Conservation (phyloP, 1,140 invertebrate species). For the Dryas iulia region DNA sequence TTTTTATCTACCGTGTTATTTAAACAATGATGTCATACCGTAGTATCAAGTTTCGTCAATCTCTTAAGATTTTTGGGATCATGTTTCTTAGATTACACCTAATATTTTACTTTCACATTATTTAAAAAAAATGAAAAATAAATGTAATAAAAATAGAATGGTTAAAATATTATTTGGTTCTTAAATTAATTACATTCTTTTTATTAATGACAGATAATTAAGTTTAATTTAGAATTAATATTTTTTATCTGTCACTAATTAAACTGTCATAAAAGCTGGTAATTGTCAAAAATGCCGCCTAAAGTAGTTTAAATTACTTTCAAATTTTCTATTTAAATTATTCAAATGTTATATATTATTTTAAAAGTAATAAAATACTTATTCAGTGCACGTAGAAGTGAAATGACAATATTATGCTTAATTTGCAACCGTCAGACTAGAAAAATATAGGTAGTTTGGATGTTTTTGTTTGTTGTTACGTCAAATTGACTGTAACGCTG, state of each 20-base stretch:
- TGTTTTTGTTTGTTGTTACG: constrained; percentile 5
- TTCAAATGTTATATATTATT: not conserved
- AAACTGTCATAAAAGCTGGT: too few relatives aligned
- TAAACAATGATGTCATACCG: not conserved
- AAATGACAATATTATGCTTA: not conserved
- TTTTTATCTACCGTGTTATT: not conserved
- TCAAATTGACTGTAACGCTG: constrained; percentile 8
- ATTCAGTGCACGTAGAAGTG: not conserved
- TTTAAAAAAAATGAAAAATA: not conserved
- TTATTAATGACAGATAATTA: too few relatives aligned
- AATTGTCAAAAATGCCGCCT: not conserved
- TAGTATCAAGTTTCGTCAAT: not conserved
- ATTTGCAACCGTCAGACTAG: constrained; percentile 12
- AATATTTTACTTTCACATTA: not conserved
- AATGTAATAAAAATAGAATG: not conserved
- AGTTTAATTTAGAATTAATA: too few relatives aligned
- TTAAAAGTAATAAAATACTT: not conserved
- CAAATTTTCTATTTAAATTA: too few relatives aligned
- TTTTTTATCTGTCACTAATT: not conserved
- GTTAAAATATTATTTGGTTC: not conserved
- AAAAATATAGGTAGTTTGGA: constrained; percentile 5
- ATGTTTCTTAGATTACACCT: not conserved
- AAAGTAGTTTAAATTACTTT: not conserved
- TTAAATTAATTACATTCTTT: not conserved
- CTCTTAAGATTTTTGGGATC: not conserved